Conservation (phyloP, 2,888 invertebrate genomes). For the Apamea anceps region DNA sequence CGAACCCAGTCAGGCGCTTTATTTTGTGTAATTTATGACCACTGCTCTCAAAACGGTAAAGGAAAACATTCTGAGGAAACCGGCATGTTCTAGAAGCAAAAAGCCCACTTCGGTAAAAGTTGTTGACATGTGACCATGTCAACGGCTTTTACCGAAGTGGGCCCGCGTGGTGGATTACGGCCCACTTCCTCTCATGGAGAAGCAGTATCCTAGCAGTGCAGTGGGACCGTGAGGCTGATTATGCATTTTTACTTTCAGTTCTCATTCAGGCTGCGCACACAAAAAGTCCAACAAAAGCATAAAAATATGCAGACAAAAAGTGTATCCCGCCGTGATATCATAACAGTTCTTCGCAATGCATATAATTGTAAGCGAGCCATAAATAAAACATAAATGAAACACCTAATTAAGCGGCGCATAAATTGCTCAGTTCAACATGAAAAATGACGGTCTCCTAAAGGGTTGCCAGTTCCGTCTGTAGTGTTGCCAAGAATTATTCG, state of each 20-base stretch:
- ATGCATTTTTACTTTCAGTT: neutral
- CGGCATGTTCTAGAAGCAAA: neutral
- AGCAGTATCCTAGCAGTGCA: neutral
- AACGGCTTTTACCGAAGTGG: too few species aligned
- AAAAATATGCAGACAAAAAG: slow-evolving; percentile 25
- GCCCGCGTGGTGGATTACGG: neutral
- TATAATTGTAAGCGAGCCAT: slow-evolving; percentile 64
- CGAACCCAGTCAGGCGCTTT: neutral
- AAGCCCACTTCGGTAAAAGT: too few species aligned
- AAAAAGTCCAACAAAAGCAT: neutral
- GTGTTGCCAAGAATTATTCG: slow-evolving; percentile 53
- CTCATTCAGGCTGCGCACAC: neutral
- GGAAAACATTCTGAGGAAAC: too few species aligned
- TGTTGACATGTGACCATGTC: neutral
- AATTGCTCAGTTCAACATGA: slow-evolving; percentile 63
- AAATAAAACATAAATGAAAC: slow-evolving; percentile 65
- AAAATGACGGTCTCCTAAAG: slow-evolving; percentile 64
- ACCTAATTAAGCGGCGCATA: slow-evolving; percentile 66
- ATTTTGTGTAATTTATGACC: neutral
- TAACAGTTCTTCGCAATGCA: slow-evolving; percentile 48
- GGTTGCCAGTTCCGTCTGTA: slow-evolving; percentile 55
- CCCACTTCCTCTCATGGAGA: neutral
- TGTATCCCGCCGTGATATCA: slow-evolving; percentile 23
- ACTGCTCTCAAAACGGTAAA: neutral
- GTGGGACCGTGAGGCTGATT: neutral